Percentiles rank a stretch among this genome's conserved stretches.
These are phyloP conservation scores for Dufourea novaeangliae DNA, from an alignment of 1,140 invertebrate species.

Conservation along the genomic window DNA sequence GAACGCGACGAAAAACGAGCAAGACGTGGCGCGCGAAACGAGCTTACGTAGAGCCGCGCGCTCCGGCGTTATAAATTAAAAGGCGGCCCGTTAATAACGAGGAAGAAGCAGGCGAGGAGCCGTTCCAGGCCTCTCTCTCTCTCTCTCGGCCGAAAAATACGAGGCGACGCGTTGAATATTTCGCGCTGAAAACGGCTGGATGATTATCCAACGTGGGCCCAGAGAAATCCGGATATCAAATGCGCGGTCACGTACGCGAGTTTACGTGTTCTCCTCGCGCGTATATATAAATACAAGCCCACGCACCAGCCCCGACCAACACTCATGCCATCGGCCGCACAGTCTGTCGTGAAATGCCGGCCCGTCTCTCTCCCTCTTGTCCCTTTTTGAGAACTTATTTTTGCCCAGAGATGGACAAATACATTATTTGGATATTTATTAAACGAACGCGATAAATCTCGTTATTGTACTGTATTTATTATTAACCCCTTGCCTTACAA, in stretches of 20 bases:
- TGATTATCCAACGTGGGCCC: slow-evolving; percentile 15
- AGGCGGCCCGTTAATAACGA: slow-evolving; percentile 10
- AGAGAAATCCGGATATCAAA: slow-evolving; percentile 40
- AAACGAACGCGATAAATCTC: too few relatives aligned
- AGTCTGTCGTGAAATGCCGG: slow-evolving; percentile 29
- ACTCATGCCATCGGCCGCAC: slow-evolving; percentile 6
- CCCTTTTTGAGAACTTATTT: slow-evolving; percentile 68
- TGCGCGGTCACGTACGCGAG: slow-evolving; percentile 28
- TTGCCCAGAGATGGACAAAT: too few relatives aligned
- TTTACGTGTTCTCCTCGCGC: slow-evolving; percentile 30
- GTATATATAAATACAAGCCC: slow-evolving; percentile 38
- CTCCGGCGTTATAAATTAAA: background rate
- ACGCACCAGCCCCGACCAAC: slow-evolving; percentile 30
- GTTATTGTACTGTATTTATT: too few relatives aligned
- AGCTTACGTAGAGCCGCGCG: background rate
- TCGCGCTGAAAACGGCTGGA: slow-evolving; percentile 9
- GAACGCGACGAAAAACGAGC: background rate
- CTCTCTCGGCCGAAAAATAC: background rate
- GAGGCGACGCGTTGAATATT: slow-evolving; percentile 10
- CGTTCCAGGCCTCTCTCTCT: background rate
- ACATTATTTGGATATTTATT: too few relatives aligned
- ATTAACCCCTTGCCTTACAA: too few relatives aligned
- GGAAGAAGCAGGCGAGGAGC: background rate
- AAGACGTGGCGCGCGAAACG: background rate
- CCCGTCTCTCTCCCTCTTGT: slow-evolving; percentile 31